These are phyloP conservation scores for Halesus radiatus DNA, from an alignment of 1,140 invertebrate species.

Conservation along the genomic window DNA sequence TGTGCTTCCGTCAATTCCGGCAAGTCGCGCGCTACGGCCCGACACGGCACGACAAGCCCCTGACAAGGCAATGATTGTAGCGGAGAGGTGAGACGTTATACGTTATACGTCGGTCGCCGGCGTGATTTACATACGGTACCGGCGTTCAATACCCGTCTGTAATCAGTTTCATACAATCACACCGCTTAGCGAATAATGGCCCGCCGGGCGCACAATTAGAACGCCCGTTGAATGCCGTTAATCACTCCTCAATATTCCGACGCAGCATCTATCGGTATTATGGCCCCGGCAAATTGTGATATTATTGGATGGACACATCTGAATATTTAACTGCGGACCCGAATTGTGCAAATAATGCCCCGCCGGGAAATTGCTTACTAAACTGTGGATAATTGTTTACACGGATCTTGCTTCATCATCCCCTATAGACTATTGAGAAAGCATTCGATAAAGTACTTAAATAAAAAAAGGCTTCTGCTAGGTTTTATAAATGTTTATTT, in stretches of 20 bases:
- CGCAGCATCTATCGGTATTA: slow-evolving; percentile 31
- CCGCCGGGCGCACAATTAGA: slow-evolving; percentile 23
- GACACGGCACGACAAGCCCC: not conserved
- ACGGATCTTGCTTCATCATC: not conserved
- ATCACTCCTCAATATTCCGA: slow-evolving; percentile 39
- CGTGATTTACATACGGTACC: slow-evolving; percentile 40
- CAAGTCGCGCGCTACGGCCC: not conserved
- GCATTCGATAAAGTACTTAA: no score
- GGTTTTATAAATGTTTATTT: no score
- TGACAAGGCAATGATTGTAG: not conserved
- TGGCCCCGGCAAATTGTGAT: slow-evolving; percentile 20
- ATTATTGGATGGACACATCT: slow-evolving; percentile 33
- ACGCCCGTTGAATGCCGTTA: slow-evolving; percentile 30
- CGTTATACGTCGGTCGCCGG: not conserved
- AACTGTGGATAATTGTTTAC: not conserved
- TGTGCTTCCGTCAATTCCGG: not conserved
- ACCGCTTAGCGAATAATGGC: slow-evolving; percentile 43
- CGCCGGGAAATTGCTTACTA: not conserved
- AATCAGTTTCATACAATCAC: slow-evolving; percentile 47
- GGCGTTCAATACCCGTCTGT: slow-evolving; percentile 37
- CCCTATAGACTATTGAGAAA: no score
- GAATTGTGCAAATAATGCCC: not conserved
- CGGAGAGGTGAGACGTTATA: slow-evolving; percentile 29
- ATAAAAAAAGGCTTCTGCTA: no score
- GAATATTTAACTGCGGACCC: slow-evolving; percentile 27